Evolutionary conservation across 2,888 invertebrate species (phyloP).

Genomic region (Nudaria mundana): DNA sequence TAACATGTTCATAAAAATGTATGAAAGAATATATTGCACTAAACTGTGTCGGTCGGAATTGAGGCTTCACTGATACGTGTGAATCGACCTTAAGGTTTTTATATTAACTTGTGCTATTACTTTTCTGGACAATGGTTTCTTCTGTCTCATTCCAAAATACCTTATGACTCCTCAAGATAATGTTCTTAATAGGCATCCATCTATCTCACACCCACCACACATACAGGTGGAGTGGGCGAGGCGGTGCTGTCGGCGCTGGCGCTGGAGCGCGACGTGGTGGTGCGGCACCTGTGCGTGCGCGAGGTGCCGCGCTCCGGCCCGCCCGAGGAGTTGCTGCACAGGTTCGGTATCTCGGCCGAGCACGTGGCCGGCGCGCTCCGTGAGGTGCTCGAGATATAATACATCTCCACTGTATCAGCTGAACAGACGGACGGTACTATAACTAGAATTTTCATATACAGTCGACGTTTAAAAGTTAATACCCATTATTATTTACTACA

Average conservation of each 20-base stretch:
- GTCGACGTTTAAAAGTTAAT: neutral
- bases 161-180: too few species aligned
- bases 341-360: constrained; percentile 93
- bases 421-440: constrained; percentile 1
- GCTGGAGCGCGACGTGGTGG: constrained; percentile 84
- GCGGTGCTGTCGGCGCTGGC: constrained; percentile 93
- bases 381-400: constrained; percentile 78
- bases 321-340: constrained; percentile 90
- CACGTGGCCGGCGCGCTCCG: constrained; percentile 87
- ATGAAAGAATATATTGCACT: too few species aligned
- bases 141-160: too few species aligned
- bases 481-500: too few species aligned
- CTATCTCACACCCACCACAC: too few species aligned
- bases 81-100: too few species aligned
- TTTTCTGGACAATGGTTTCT: too few species aligned
- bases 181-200: too few species aligned
- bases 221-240: constrained; percentile 96
- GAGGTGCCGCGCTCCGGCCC: constrained; percentile 96
- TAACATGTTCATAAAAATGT: too few species aligned
- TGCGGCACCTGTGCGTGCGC: constrained; percentile 90
- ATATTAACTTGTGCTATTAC: too few species aligned
- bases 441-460: neutral
- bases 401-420: neutral
- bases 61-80: too few species aligned
- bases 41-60: too few species aligned